Evolutionary conservation across 2,797 vertebrate genomes (phyloP).

Genomic region (Paguma larvata): DNA sequence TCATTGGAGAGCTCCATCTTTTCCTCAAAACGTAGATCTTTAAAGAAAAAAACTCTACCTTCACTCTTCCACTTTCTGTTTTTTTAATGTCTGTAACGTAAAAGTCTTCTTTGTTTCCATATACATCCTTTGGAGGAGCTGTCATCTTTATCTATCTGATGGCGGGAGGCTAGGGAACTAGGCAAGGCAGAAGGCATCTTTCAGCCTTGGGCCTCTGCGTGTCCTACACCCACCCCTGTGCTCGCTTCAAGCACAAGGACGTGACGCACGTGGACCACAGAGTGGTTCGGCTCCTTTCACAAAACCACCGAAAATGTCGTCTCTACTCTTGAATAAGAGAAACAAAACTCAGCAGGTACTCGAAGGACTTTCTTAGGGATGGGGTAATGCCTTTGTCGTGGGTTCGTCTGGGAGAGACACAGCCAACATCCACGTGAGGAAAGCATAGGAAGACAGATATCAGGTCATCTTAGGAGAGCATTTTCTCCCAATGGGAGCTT

Average conservation of each 20-base stretch:
- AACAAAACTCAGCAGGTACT: neutral
- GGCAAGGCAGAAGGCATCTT: neutral
- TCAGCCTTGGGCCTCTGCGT: accelerated
- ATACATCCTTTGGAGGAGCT: neutral
- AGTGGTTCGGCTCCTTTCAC: neutral
- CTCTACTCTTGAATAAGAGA: neutral
- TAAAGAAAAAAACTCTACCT: neutral
- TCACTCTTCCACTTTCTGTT: neutral
- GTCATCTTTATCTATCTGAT: neutral
- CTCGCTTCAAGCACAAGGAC: accelerated
- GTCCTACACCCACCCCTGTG: accelerated
- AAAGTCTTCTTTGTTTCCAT: neutral
- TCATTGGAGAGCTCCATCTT: neutral
- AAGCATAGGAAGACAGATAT: too few relatives aligned
- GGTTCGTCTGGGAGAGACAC: neutral
- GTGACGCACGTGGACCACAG: accelerated
- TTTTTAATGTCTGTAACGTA: neutral
- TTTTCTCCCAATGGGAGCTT: accelerated
- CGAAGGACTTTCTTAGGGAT: neutral
- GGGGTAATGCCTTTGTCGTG: neutral
- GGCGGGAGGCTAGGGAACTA: neutral
- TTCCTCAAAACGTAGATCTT: neutral
- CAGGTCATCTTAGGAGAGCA: too few relatives aligned
- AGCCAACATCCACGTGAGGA: neutral
- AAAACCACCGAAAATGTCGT: neutral